Base-by-base conservation (phyloP, 2,888 invertebrate species). In the Psococerastis gibbosa region DNA sequence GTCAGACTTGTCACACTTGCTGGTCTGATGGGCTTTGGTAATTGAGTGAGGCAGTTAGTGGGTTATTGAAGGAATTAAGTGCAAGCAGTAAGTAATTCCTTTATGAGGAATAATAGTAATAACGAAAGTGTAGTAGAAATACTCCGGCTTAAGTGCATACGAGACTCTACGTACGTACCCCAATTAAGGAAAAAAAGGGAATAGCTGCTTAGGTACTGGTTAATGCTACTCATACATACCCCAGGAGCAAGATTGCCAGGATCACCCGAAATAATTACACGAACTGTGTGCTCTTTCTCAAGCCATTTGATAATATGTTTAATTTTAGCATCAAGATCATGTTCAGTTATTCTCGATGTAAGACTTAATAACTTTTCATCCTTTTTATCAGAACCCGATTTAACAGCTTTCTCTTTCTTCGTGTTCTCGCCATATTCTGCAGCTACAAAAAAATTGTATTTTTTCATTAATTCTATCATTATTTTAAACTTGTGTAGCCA, bases 221-320 rank as follows among this genome's bases (percentile, higher is more conserved):
- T 9, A 27, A 27, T 27, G 11, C 6, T 9, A 27, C 11, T 6
- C 27, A 27, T 6, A 27, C 27, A 9, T 27, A 27, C 27, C 27
- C 8, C 27, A 9, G 27, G 27, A 27, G 27, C 6, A 6, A 9
- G 27, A 27, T 27, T 45, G 13, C 34, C 49, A 45, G 57, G 59
- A 46, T 66, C 65, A 11, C 68, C 70, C 52, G 64, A 62, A 45
- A 76, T 66, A 23, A 71, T 60, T 38, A 75, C 62, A 55, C 65
- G 63, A 3, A 79, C 71, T 64, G 78, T 76, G 60, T 71, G 69
- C 6, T 66, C 66, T 53, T 78, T 79, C n/a, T 61, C 60, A 5
- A 78, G 52, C 65, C 78, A 71, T 60, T 78, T 79, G 1, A 60
- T 48, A 51, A 78, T 71, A 56, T 75, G 76, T 47, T 71, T 75